Base-by-base conservation (phyloP, 2,888 invertebrate genomes). In the Gryllus longicercus region DNA sequence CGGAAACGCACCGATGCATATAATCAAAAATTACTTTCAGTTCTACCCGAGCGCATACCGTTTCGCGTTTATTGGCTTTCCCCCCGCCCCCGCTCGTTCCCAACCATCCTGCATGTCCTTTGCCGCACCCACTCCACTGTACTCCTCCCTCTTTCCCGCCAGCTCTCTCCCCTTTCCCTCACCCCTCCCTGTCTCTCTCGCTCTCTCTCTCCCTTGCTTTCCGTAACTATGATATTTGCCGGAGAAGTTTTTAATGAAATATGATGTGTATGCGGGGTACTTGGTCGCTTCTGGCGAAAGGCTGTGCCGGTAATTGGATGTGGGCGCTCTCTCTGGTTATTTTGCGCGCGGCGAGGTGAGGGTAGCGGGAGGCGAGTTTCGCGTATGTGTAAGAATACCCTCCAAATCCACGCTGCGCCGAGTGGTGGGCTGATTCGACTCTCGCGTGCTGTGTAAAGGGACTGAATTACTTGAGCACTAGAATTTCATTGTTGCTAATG, bases 131-230 rank as follows among this genome's bases (percentile, higher is more conserved):
- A 51, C 51, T 51, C 11, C 51, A 2, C 51, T 51, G 51, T 16
- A 14, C 51, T 14, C 12, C 5, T 16, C 63, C 11, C 5, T 11
- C n/a, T 11, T 1, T 63, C 63, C 3, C 38, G 3, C 38, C 0
- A 0, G 0, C 5, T 5, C 5, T 0, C 3, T 3, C 25, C 2
- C 25, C 0, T 10, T 14, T 4, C 0, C 16, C 2, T 4, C 2
- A 2, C 8, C 14, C 10, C 18, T 16, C 63, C 3, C 63, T 3
- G 2, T 2, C 18, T 18, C 63, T 63, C 2, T 63, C 63, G 0
- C n/a, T 8, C n/a, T 63, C n/a, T 8, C 63, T 14, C 14, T 14
- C n/a, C 8, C n/a, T 63, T 14, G 63, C 16, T 63, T 63, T 63
- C 4, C 16, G 14, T 63, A 63, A 63, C 63, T 14, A 63, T 63